Evolutionary conservation across 53 echinoderm and acorn worm genomes (phyloP).

Genomic region (Luidia sarsii): DNA sequence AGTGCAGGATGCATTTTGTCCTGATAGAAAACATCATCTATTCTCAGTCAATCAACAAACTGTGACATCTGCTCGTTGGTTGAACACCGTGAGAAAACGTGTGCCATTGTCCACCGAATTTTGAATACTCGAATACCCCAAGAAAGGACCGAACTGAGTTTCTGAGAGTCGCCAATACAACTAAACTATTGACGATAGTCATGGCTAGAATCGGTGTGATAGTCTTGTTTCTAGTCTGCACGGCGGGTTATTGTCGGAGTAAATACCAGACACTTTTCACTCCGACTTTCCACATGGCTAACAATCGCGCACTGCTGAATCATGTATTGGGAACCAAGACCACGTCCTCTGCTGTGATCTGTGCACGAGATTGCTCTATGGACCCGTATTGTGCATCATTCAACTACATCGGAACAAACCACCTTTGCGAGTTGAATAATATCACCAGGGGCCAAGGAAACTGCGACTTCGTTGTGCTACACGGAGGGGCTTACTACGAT

Average conservation of each 20-base stretch:
- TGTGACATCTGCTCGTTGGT: too few relatives aligned
- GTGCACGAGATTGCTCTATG: conserved; percentile 10
- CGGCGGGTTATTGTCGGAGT: neutral
- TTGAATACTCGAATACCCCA: too few relatives aligned
- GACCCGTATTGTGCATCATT: neutral
- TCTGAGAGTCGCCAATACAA: too few relatives aligned
- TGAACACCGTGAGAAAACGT: too few relatives aligned
- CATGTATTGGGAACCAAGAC: neutral
- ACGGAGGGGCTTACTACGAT: neutral
- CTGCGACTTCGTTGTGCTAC: neutral
- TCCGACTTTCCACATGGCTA: neutral
- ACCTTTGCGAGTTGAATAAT: neutral
- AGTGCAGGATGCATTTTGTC: too few relatives aligned
- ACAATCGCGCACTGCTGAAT: neutral
- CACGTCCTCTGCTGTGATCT: conserved; percentile 8
- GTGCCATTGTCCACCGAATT: too few relatives aligned
- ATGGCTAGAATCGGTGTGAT: too few relatives aligned
- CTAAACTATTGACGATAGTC: too few relatives aligned
- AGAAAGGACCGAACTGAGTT: too few relatives aligned
- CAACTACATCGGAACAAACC: neutral
- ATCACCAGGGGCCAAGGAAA: neutral
- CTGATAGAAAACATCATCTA: too few relatives aligned
- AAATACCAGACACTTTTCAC: neutral
- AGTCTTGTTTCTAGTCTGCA: too few relatives aligned
- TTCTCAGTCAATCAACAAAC: too few relatives aligned